A percentile compares a stretch with the other conserved stretches of the same genome.
These are phyloP conservation scores for Stomatorhinus walkeri DNA, from an alignment of 2,797 vertebrate genomes.

Conservation along the genomic window DNA sequence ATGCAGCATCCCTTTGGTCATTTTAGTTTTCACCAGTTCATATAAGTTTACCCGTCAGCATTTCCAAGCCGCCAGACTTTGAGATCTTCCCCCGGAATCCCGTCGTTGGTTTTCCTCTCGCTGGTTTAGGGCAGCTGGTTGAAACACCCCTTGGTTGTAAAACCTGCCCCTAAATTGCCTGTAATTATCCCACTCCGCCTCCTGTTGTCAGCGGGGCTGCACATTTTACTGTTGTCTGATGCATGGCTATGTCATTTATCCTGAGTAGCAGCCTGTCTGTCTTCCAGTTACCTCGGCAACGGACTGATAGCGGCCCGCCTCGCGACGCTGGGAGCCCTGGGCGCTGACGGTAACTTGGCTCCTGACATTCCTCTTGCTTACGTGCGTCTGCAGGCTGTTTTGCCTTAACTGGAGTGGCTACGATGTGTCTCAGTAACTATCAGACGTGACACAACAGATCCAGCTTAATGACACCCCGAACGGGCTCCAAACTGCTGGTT, in stretches of 20 bases:
- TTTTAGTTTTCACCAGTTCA: background rate
- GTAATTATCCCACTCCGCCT: constrained; percentile 16
- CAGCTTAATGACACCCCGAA: background rate
- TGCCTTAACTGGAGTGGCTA: background rate
- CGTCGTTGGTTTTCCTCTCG: background rate
- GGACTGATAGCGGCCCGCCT: constrained; percentile 85
- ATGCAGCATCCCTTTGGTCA: background rate
- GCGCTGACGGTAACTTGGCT: constrained; percentile 70
- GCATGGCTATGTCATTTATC: constrained; percentile 7
- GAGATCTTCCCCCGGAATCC: background rate
- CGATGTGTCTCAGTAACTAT: background rate
- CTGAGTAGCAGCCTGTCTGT: background rate
- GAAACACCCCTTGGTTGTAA: background rate
- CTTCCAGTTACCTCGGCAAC: constrained; percentile 84
- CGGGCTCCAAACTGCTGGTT: background rate
- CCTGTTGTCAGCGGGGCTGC: background rate
- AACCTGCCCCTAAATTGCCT: constrained; percentile 13
- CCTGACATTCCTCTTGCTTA: background rate
- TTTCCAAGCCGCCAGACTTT: background rate
- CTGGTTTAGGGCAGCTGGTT: background rate
- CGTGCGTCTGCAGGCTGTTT: background rate
- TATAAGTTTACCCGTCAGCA: background rate
- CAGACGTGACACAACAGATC: background rate
- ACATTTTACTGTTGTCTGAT: background rate
- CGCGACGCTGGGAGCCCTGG: constrained; percentile 82